phyloP scores from a whole-genome alignment of 2,888 invertebrate genomes.

The Cantharis lateralis region DNA sequence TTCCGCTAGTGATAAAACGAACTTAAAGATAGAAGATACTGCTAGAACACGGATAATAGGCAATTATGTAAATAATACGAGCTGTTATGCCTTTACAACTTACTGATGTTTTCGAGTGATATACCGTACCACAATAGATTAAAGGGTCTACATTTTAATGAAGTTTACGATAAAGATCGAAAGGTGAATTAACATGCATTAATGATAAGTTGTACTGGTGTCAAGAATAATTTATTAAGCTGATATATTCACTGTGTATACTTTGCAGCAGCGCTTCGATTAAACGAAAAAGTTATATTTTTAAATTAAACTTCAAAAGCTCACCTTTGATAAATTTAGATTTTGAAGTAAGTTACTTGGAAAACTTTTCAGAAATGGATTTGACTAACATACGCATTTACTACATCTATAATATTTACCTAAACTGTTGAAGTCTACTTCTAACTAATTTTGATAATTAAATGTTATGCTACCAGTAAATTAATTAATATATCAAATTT shows the following conservation, averaged over 20 bases:
- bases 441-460: neutral
- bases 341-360: neutral
- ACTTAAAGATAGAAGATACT: constrained; percentile 12
- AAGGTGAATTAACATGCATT: constrained; percentile 1
- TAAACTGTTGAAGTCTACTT: neutral
- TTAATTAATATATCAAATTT: too few species aligned
- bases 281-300: neutral
- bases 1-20: constrained; percentile 5
- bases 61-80: constrained; percentile 22
- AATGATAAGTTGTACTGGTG: neutral
- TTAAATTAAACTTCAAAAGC: neutral
- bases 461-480: neutral
- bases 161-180: constrained; percentile 1
- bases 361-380: neutral
- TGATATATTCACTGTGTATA: neutral
- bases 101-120: constrained; percentile 20
- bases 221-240: neutral
- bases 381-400: neutral
- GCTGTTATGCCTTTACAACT: constrained; percentile 21
- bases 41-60: constrained; percentile 16
- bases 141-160: constrained; percentile 1
- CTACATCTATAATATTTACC: neutral
- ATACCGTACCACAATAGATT: neutral
- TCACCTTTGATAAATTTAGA: neutral
- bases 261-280: neutral